Evolutionary conservation across 2,797 vertebrate species (phyloP), one percentile per base, ranked within the genome.

Genomic region (Lophotriccus pileatus): DNA sequence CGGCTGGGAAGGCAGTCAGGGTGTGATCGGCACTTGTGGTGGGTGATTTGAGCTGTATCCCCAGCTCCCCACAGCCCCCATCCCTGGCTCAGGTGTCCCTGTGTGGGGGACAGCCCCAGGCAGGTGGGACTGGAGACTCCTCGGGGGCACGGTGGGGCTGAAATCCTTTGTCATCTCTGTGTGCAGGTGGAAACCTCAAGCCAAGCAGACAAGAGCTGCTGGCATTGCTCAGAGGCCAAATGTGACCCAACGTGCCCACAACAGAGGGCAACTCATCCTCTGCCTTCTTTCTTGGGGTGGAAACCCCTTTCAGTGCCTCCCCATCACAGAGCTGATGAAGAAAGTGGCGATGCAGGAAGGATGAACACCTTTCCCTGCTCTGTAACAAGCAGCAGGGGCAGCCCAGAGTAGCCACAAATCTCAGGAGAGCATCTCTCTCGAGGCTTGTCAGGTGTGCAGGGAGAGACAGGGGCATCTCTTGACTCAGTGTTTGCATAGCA

Each of bases 401-500:
- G 74, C 78, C 58, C 50, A n/a, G 62, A 80, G 77, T 46, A 84
- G 63, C 60, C 72, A 62, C 80, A 72, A 19, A 41, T 50, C 94
- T 56, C 88, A 60, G 62, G 83, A 92, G 55, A 91, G 22, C 30
- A 36, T 50, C 59, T 81, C 76, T 53, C 62, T 46, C 4, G 20
- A 63, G 72, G 13, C 21, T 55, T 21, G 12, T 10, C 86, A 84
- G 83, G 87, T 90, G 82, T 74, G 69, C 58, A 50, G 32, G 62
- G n/a, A 30, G 37, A 53, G 10, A 50, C 4, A 5, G 36, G 84
- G 77, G 66, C 72, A 70, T n/a, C 73, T 85, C 83, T 24, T 78
- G 50, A 28, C 79, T 91, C 75, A 21, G 34, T 14, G 50, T 75
- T 94, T 78, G 79, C 90, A 81, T 69, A 87, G 94, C 90, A 96